Percentiles rank a stretch among this genome's conserved stretches.
phyloP scores from a whole-genome alignment of 2,113 vertebrate species.

The Scomber colias region DNA sequence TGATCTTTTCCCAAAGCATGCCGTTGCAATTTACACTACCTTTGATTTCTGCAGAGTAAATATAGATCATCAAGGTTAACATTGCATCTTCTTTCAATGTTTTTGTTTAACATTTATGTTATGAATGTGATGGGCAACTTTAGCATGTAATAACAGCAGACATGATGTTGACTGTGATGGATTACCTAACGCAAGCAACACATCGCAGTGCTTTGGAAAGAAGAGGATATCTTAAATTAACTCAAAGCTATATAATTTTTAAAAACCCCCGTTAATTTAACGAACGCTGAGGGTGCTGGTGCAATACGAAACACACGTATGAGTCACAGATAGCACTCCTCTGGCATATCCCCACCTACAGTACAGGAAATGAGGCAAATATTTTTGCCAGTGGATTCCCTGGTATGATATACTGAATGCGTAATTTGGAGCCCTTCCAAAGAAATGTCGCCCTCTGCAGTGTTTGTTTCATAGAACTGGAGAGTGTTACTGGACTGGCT shows the following conservation, averaged over 20 bases:
- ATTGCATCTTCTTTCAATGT: too few relatives aligned
- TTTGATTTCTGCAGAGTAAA: too few relatives aligned
- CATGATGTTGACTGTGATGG: too few relatives aligned
- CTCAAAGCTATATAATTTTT: background rate
- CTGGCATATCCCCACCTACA: constrained; percentile 29
- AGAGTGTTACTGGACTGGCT: constrained; percentile 10
- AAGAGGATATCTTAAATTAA: too few relatives aligned
- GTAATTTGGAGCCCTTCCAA: background rate
- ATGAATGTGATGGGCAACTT: too few relatives aligned
- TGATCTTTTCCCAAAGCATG: too few relatives aligned
- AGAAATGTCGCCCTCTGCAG: background rate
- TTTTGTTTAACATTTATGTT: too few relatives aligned
- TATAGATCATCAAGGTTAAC: too few relatives aligned
- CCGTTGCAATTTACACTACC: background rate
- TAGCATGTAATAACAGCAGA: too few relatives aligned
- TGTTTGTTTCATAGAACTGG: background rate
- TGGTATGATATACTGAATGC: background rate
- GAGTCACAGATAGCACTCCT: background rate
- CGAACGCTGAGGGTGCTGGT: background rate
- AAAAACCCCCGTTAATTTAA: background rate
- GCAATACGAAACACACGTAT: background rate
- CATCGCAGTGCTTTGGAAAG: too few relatives aligned
- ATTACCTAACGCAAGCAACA: too few relatives aligned
- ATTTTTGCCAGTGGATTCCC: background rate
- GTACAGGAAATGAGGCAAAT: constrained; percentile 2